Base-by-base conservation (phyloP, 2,888 invertebrate genomes). In the Xylocampa areola region DNA sequence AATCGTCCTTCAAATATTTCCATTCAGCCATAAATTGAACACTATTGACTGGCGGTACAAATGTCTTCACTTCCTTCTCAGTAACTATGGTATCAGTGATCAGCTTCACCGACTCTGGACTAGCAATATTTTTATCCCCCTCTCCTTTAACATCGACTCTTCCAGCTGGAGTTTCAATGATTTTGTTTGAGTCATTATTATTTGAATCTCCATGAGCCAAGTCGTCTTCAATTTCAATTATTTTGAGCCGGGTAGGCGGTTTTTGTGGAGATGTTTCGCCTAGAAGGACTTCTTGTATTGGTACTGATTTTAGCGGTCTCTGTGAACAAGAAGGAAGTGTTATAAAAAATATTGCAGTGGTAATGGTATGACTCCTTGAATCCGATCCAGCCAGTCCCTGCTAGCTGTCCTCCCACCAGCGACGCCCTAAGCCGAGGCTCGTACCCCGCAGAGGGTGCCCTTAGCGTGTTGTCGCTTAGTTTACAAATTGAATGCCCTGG, bases 21-120 rank as follows among this genome's bases (percentile, higher is more conserved):
- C 96, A 97, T 40, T 94, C 92, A 0, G 91, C 72, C 82, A 95
- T 89, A 81, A 97, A 97, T 76, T 96, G 96, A 6, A 96, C 95
- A 48, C 96, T 95, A 53, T 94, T 96, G 49, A 91, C 94, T 0
- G 96, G 96, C 4, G 94, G 72, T 14, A 82, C 80, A 62, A 88
- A 57, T 32, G 73, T 78, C 10, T 72, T 60, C 0, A 71, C 44
- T 2, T 72, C 68, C 25, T 87, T 87, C 73, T 88, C 85, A 1
- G 62, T 68, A 0, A 61, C 65, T 1, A 72, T 66, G 2, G 52
- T 41, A 8, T 89, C 88, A 0, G 71, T 62, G 8, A 83, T 69
- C 29, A 89, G 53, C 52, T 90, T 89, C 43, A 79, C 74, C 0
- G 85, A 89, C 51, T 88, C 89, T 0, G 81, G 84, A 61, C 80